Base-by-base conservation (phyloP, 2,888 invertebrate genomes). In the Apodemia zela region DNA sequence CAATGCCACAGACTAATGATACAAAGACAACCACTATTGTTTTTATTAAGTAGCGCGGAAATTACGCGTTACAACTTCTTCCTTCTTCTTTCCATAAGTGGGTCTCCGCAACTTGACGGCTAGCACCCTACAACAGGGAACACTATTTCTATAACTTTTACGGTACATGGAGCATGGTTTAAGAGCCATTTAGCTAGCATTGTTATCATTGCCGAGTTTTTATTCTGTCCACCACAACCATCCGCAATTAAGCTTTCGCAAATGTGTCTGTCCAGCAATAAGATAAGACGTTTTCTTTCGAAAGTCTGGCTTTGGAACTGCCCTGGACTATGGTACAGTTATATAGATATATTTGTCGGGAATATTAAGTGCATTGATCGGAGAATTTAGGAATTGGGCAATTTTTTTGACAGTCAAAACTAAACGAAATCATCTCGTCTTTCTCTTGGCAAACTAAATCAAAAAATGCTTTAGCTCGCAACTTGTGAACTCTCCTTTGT, bases 41-140 rank as follows among this genome's bases (percentile, higher is more conserved):
- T n/a, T n/a, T n/a, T n/a, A n/a, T n/a, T n/a, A n/a, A n/a, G n/a
- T n/a, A n/a, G n/a, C n/a, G n/a, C n/a, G 63, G 59, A 65, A 65
- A 42, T 63, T 63, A 63, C 65, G 63, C 47, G 60, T 54, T 47
- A 66, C 69, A 29, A 71, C 68, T 45, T 61, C 60, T 68, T 70
- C 69, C 47, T n/a, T n/a, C n/a, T n/a, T n/a, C n/a, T n/a, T n/a
- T n/a, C n/a, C n/a, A n/a, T n/a, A 71, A 8, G 35, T 68, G 49
- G 51, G 62, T 58, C 33, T 63, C 54, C 33, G 66, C 25, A 61
- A 66, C 64, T 59, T 61, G 47, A n/a, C 66, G 66, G 71, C 68
- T 68, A 72, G 62, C 70, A 69, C 45, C 59, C 59, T 35, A 59
- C 59, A n/a, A 59, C 38, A 33, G 59, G 59, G 17, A 59, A 59